Percentiles rank a stretch among this genome's conserved stretches.
Conservation (phyloP, 2,888 invertebrate species). For the Drepana falcataria region DNA sequence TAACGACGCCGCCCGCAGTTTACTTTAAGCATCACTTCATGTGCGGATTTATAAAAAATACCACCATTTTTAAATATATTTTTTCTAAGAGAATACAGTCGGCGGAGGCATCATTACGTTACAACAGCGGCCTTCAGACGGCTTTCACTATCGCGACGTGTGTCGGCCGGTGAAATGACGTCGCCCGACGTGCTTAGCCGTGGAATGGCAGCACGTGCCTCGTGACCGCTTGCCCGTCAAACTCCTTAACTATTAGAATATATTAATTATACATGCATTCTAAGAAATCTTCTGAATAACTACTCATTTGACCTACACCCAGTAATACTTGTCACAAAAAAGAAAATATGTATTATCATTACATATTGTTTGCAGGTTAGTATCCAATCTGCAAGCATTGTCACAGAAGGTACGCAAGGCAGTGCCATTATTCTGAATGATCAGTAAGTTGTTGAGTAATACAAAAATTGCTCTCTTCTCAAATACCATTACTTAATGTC, state of each 20-base stretch:
- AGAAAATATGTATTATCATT: no score
- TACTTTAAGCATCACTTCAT: background rate
- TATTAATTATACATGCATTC: no score
- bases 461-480: no score
- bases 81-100: background rate
- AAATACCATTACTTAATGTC: no score
- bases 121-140: conserved; percentile 45
- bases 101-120: conserved; percentile 24
- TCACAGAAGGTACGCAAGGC: no score
- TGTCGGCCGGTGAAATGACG: conserved; percentile 13
- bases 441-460: no score
- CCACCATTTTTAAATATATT: background rate
- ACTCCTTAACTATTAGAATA: background rate
- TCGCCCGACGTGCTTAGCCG: conserved; percentile 6
- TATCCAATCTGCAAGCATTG: no score
- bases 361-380: no score
- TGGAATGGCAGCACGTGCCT: background rate
- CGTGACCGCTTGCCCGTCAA: background rate
- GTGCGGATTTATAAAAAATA: background rate
- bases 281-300: no score
- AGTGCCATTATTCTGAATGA: no score
- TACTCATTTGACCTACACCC: no score
- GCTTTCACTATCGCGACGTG: conserved; percentile 57
- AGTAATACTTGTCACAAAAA: no score
- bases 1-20: background rate